These are phyloP conservation scores for Clupea harengus DNA, from an alignment of 2,113 vertebrate species.

Conservation along the genomic window DNA sequence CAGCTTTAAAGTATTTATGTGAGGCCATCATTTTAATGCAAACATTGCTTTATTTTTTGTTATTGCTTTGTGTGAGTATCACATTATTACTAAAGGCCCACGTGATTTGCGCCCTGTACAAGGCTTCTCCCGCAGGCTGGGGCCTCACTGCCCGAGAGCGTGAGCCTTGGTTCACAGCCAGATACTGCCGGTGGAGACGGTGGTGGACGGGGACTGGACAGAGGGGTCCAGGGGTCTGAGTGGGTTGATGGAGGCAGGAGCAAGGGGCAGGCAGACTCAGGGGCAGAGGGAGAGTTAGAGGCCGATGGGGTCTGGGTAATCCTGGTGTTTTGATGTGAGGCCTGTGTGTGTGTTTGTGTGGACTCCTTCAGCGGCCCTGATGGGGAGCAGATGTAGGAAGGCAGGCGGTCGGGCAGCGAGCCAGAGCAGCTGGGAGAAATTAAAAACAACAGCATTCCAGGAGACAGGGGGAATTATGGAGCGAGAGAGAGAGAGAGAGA, in stretches of 20 bases:
- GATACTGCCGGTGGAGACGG: not conserved
- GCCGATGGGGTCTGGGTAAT: conserved; percentile 50
- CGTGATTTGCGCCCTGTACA: no score
- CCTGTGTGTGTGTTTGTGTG: conserved; percentile 59
- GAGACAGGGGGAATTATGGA: conserved; percentile 76
- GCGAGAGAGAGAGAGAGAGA: conserved; percentile 50
- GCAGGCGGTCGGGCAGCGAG: conserved; percentile 78
- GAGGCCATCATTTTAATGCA: not conserved
- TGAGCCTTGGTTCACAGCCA: not conserved
- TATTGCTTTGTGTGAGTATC: not conserved
- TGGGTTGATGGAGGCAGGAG: not conserved
- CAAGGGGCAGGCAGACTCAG: conserved; percentile 47
- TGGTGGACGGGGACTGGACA: conserved; percentile 52
- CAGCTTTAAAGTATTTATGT: not conserved
- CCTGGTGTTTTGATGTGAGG: conserved; percentile 69
- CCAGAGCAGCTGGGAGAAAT: conserved; percentile 84
- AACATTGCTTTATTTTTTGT: not conserved
- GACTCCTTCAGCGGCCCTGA: conserved; percentile 72
- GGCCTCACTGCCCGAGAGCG: not conserved
- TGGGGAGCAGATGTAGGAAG: conserved; percentile 87
- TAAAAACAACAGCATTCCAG: conserved; percentile 80
- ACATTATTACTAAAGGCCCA: not conserved
- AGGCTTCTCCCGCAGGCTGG: not conserved
- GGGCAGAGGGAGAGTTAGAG: conserved; percentile 55
- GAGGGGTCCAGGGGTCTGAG: conserved; percentile 34